Percentiles rank a stretch among this genome's conserved stretches.
phyloP scores from a whole-genome alignment of 30 jellyfish, hydroid and myxozoan genomes.

The Aurelia sp. region DNA sequence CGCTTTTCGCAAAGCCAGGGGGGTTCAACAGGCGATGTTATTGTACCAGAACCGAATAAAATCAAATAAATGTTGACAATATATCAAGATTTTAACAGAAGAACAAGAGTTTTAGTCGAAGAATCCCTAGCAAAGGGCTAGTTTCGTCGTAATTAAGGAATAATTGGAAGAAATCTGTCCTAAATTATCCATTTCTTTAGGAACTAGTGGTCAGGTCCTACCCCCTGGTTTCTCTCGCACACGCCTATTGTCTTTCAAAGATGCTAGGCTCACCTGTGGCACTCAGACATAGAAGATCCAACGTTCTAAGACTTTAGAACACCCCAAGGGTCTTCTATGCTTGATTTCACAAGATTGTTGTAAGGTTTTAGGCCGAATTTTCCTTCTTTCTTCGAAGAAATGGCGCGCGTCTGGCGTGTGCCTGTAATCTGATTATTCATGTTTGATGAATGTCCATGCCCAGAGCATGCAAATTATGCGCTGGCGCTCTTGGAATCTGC shows the following conservation, averaged over 20 bases:
- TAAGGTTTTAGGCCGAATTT: not conserved
- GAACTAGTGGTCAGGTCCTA: too few species aligned
- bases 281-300: constrained; percentile 8
- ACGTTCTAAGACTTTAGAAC: not conserved
- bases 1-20: constrained; percentile 31
- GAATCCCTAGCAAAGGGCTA: too few species aligned
- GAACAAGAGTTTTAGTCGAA: too few species aligned
- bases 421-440: constrained; percentile 19
- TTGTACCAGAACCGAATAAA: too few species aligned
- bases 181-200: too few species aligned
- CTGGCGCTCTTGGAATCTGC: constrained; percentile 55
- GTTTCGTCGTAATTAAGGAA: too few species aligned
- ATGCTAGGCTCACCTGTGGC: constrained; percentile 60
- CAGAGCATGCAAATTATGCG: constrained; percentile 37
- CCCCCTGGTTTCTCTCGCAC: constrained; percentile 53
- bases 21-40: not conserved
- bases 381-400: not conserved
- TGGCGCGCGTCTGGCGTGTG: constrained; percentile 74
- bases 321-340: constrained; percentile 5
- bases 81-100: too few species aligned
- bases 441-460: constrained; percentile 67
- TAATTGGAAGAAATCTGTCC: too few species aligned
- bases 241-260: constrained; percentile 70
- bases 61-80: too few species aligned
- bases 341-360: constrained; percentile 13